Conservation (phyloP, 2,113 vertebrate species). For the Pardalotus punctatus region DNA sequence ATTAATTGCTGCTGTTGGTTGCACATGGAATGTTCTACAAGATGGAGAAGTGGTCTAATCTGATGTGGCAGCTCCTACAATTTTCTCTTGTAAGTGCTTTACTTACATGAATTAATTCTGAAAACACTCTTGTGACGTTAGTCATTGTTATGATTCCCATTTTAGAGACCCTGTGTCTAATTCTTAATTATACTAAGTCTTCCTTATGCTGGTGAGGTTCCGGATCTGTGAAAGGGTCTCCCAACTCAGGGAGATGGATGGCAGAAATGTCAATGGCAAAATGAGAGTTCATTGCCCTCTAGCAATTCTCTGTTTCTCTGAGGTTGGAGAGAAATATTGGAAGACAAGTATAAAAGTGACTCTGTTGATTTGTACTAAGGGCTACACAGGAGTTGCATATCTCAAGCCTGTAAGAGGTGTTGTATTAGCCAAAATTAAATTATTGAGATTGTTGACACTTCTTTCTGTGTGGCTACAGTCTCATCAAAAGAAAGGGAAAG, state of each 20-base stretch:
- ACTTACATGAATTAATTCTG: conserved; percentile 54
- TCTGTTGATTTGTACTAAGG: conserved; percentile 8
- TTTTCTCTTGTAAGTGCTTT: conserved; percentile 52
- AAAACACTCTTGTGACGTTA: conserved; percentile 56
- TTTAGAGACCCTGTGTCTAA: conserved; percentile 59
- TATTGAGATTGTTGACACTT: neutral
- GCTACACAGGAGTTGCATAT: neutral
- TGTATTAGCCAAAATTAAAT: neutral
- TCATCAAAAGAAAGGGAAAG: neutral
- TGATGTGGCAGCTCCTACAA: conserved; percentile 23
- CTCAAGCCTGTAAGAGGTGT: neutral
- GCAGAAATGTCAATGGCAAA: conserved; percentile 38
- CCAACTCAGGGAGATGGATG: conserved; percentile 43
- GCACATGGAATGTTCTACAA: neutral
- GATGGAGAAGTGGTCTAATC: conserved; percentile 31
- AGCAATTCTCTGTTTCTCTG: conserved; percentile 41
- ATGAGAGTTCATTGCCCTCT: conserved; percentile 48
- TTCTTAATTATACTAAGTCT: conserved; percentile 62
- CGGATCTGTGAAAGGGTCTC: conserved; percentile 20
- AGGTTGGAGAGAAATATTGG: neutral
- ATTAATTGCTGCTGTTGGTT: neutral
- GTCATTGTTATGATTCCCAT: conserved; percentile 64
- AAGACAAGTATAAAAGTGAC: neutral
- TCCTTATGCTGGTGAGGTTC: conserved; percentile 27
- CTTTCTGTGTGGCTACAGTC: neutral